Conservation (phyloP, 2,888 invertebrate genomes). For the Nowickia ferox region DNA sequence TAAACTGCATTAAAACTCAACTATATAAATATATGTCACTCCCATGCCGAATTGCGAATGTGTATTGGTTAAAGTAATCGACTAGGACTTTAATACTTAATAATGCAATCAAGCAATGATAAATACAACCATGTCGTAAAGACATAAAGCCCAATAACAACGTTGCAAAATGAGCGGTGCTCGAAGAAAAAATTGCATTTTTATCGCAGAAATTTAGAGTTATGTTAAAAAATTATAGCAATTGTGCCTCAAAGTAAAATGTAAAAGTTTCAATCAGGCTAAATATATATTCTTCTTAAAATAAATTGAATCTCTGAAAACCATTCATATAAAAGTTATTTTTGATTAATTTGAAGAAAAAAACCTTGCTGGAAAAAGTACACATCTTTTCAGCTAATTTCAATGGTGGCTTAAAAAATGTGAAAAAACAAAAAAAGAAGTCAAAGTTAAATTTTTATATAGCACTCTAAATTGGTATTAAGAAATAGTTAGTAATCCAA, state of each 20-base stretch:
- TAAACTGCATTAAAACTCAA: background rate
- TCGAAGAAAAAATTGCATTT: slow-evolving; percentile 69
- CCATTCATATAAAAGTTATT: background rate
- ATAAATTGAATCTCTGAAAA: background rate
- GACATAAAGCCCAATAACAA: slow-evolving; percentile 61
- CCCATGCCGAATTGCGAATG: background rate
- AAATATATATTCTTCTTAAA: background rate
- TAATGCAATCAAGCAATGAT: background rate
- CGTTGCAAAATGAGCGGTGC: slow-evolving; percentile 71
- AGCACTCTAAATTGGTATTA: background rate
- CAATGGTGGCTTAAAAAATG: slow-evolving; percentile 56
- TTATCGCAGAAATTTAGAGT: slow-evolving; percentile 59
- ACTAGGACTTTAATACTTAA: slow-evolving; percentile 14
- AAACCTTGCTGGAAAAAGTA: slow-evolving; percentile 42
- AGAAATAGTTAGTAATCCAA: background rate
- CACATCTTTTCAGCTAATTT: slow-evolving; percentile 46
- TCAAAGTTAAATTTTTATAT: background rate
- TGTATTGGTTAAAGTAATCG: slow-evolving; percentile 22
- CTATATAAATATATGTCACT: background rate
- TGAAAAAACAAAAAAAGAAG: slow-evolving; percentile 41
- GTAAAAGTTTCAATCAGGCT: background rate
- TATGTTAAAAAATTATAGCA: slow-evolving; percentile 40
- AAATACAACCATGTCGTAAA: slow-evolving; percentile 54
- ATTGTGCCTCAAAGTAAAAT: slow-evolving; percentile 53
- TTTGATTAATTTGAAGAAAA: background rate